These are phyloP conservation scores for Cydia strobilella DNA, from an alignment of 1,140 invertebrate genomes.

Conservation along the genomic window DNA sequence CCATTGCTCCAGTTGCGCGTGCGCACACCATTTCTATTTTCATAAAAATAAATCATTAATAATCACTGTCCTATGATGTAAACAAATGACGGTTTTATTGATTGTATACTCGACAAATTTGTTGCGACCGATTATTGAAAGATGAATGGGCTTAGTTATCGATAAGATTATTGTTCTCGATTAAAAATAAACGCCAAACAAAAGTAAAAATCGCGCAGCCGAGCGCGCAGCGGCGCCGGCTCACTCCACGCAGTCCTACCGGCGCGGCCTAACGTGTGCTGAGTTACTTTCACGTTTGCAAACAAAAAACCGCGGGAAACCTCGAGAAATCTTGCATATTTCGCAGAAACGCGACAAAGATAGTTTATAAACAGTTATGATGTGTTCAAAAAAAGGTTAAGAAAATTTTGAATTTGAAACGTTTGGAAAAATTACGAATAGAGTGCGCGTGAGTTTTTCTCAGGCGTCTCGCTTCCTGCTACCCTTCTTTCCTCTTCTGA, in stretches of 20 bases:
- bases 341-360: constrained; percentile 51
- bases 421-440: constrained; percentile 42
- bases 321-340: constrained; percentile 61
- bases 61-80: background rate
- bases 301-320: constrained; percentile 64
- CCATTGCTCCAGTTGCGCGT: constrained; percentile 8
- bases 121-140: background rate
- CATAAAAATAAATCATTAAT: background rate
- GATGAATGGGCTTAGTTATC: background rate
- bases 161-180: constrained; percentile 12
- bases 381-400: constrained; percentile 51
- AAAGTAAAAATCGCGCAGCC: constrained; percentile 40
- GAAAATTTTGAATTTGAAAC: constrained; percentile 33
- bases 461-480: constrained; percentile 40
- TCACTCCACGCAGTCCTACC: constrained; percentile 55
- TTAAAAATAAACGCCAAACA: constrained; percentile 34
- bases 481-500: constrained; percentile 48
- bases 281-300: constrained; percentile 65
- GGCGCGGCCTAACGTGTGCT: constrained; percentile 61
- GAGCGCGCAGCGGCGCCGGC: constrained; percentile 30
- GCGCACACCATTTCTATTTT: constrained; percentile 10
- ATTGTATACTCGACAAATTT: background rate
- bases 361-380: constrained; percentile 58
- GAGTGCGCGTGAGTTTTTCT: constrained; percentile 35
- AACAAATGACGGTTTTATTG: background rate